A percentile compares a stretch with the other conserved stretches of the same genome.
phyloP scores from a whole-genome alignment of 2,888 invertebrate genomes.

The Acronicta leporina region DNA sequence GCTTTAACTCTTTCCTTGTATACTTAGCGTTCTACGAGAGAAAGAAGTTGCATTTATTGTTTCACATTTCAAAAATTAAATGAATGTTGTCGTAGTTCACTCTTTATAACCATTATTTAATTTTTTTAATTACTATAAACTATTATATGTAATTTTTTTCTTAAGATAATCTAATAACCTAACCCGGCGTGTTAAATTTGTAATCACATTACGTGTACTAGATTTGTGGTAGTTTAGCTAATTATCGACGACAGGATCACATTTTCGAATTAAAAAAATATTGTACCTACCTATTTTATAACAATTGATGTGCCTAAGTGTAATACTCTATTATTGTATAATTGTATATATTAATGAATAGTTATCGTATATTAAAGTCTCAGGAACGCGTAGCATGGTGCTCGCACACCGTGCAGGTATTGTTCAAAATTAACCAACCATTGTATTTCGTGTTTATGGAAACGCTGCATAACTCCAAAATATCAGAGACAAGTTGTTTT shows the following conservation, averaged over 20 bases:
- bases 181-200: slow-evolving; percentile 48
- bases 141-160: slow-evolving; percentile 55
- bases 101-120: slow-evolving; percentile 61
- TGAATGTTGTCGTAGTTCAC: slow-evolving; percentile 77
- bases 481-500: slow-evolving; percentile 67
- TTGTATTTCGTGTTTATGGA: slow-evolving; percentile 63
- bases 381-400: slow-evolving; percentile 61
- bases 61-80: slow-evolving; percentile 70
- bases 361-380: slow-evolving; percentile 73
- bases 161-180: slow-evolving; percentile 45
- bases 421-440: slow-evolving; percentile 49
- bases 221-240: slow-evolving; percentile 80
- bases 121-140: slow-evolving; percentile 52
- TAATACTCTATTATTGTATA: slow-evolving; percentile 83
- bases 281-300: slow-evolving; percentile 81
- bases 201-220: slow-evolving; percentile 75
- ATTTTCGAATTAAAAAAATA: slow-evolving; percentile 84
- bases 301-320: slow-evolving; percentile 90
- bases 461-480: slow-evolving; percentile 63
- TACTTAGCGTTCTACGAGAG: slow-evolving; percentile 75
- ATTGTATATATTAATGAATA: slow-evolving; percentile 75
- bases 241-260: slow-evolving; percentile 78
- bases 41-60: slow-evolving; percentile 75
- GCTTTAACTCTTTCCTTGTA: slow-evolving; percentile 81
- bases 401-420: slow-evolving; percentile 34